Evolutionary conservation across 2,888 invertebrate genomes (phyloP), one percentile per base, ranked within the genome.

Genomic region (Rutpela maculata): DNA sequence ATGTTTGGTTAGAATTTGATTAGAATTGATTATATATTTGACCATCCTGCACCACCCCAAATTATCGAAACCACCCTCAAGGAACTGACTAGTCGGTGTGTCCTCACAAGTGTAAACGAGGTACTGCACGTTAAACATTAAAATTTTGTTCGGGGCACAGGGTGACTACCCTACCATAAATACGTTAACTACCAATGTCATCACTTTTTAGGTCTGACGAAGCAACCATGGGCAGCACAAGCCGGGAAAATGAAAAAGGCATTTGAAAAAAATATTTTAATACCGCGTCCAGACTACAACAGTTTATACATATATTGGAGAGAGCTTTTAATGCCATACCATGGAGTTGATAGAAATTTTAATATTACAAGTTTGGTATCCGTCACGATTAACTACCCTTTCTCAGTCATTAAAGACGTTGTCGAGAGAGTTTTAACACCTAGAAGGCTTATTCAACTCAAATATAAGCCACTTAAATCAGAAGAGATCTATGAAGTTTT

Each of bases 191-290:
- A n/a, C n/a, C n/a, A n/a, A 3, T 35, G 31, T 7, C 7, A 35
- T 35, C 7, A 35, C 31, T 35, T 60, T 60, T 10, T n/a, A 81
- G 81, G 81, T 15, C 92, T 94, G 1, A 93, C 94, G 1, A 87
- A 91, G 1, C 91, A 93, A 83, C 96, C 96, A 0, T 95, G 94
- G 93, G 89, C 93, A 31, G 92, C 92, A 1, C 91, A 90, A 83
- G 83, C 82, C 19, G 81, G 81, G 0, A 87, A 86, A 63, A 88
- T 94, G 89, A 88, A 89, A 69, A 94, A 93, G 88, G 88, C 90
- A 0, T 93, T 93, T 86, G 92, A 93, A 75, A 92, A 91, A 70
- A 90, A 86, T 1, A 89, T 90, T 75, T 74, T 89, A 22, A 87
- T 90, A 43, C 89, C 90, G n/a, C 84, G 90, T 63, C 90, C 92